These are phyloP conservation scores for Tympanuchus pallidicinctus DNA, from an alignment of 2,113 vertebrate species.

Conservation along the genomic window DNA sequence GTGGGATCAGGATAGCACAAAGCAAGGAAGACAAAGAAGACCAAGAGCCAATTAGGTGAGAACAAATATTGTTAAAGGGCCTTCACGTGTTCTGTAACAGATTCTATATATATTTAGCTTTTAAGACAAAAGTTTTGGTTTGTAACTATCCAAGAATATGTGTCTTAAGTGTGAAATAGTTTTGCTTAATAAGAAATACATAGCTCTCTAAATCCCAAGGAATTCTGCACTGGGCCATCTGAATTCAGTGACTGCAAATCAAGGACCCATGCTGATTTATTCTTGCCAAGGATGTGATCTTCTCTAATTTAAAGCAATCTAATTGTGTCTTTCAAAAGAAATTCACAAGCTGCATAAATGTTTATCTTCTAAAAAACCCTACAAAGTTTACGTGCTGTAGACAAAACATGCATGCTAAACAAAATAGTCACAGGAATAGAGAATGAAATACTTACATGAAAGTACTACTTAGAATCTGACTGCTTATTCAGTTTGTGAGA, in stretches of 20 bases:
- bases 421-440: not conserved
- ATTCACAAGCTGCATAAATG: not conserved
- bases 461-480: not conserved
- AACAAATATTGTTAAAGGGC: not conserved
- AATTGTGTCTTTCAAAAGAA: not conserved
- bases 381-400: not conserved
- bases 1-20: constrained; percentile 98
- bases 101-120: not conserved
- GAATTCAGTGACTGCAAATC: not conserved
- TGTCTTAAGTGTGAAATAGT: not conserved
- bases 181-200: not conserved
- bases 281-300: not conserved
- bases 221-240: not conserved
- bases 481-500: not conserved
- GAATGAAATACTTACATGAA: not conserved
- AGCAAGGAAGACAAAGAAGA: constrained; percentile 99
- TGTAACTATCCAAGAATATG: not conserved
- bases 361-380: not conserved
- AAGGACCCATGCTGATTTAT: not conserved
- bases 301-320: not conserved
- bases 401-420: not conserved
- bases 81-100: not conserved
- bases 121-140: not conserved
- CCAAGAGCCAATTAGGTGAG: constrained; percentile 97
- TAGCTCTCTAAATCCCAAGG: not conserved